A percentile compares a stretch with the other conserved stretches of the same genome.
These are phyloP conservation scores for Dorcus parallelipipedus DNA, from an alignment of 2,888 invertebrate genomes.

Conservation along the genomic window DNA sequence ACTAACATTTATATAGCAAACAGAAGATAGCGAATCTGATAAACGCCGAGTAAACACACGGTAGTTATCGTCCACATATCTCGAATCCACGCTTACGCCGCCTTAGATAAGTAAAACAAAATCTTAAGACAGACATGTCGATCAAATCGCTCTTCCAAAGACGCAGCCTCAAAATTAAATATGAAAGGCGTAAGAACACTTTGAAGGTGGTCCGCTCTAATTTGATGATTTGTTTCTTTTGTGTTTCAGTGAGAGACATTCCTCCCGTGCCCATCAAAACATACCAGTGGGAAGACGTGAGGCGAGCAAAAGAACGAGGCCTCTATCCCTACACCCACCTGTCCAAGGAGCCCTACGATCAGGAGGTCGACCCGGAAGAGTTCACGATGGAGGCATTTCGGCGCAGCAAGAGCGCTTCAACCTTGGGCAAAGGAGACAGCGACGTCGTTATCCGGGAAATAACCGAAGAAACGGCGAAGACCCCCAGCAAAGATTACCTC, in stretches of 20 bases:
- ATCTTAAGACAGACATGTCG: slow-evolving; percentile 7
- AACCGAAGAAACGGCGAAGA: slow-evolving; percentile 5
- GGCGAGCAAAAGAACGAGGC: slow-evolving; percentile 66
- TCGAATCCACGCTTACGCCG: too few species aligned
- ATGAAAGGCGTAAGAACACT: slow-evolving; percentile 11
- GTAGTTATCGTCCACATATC: background rate
- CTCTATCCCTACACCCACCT: slow-evolving; percentile 81
- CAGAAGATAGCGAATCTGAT: too few species aligned
- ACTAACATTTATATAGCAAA: too few species aligned
- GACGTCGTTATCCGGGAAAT: slow-evolving; percentile 28
- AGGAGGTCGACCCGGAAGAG: slow-evolving; percentile 45
- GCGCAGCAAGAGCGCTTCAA: slow-evolving; percentile 32
- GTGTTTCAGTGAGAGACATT: slow-evolving; percentile 38
- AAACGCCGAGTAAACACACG: background rate
- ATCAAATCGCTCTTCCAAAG: slow-evolving; percentile 12
- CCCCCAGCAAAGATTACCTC: slow-evolving; percentile 11
- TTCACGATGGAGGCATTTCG: slow-evolving; percentile 39
- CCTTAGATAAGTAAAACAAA: too few species aligned
- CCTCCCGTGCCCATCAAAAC: slow-evolving; percentile 73
- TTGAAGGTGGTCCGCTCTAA: background rate
- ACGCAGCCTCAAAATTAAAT: slow-evolving; percentile 16
- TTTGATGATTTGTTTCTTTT: background rate
- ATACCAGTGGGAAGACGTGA: slow-evolving; percentile 78
- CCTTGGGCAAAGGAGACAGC: slow-evolving; percentile 25
- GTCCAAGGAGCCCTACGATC: slow-evolving; percentile 58